phyloP scores from a whole-genome alignment of 2,113 vertebrate species.

The Tympanuchus pallidicinctus region DNA sequence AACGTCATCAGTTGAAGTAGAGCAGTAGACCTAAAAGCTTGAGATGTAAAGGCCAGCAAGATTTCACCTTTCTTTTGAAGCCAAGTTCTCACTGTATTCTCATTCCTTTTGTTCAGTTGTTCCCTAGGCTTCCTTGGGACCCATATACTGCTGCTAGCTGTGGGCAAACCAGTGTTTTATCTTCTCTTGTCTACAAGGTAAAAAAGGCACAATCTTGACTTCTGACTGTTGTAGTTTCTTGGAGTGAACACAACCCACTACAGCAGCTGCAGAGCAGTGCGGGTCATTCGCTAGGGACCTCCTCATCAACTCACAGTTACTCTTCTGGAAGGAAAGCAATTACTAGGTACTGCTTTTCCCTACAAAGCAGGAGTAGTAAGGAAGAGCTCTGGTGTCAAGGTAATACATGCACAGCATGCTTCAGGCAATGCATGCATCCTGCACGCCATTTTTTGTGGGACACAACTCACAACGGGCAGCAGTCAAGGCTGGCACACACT shows the following conservation, averaged over 20 bases:
- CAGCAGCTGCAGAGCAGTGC: neutral
- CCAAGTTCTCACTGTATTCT: neutral
- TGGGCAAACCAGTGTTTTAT: neutral
- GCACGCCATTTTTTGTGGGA: neutral
- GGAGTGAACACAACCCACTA: neutral
- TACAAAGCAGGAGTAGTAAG: neutral
- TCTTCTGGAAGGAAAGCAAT: neutral
- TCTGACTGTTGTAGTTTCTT: neutral
- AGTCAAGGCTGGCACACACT: neutral
- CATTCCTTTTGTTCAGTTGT: neutral
- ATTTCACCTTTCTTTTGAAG: neutral
- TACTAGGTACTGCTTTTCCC: neutral
- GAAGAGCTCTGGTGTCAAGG: neutral
- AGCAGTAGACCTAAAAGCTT: neutral
- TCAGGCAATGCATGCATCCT: neutral
- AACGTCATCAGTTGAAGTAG: neutral
- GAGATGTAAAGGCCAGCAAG: neutral
- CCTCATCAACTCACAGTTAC: neutral
- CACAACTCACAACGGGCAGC: rapidly evolving
- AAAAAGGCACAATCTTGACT: neutral
- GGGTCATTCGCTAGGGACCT: neutral
- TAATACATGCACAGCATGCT: neutral
- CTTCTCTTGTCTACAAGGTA: neutral
- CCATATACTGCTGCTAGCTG: neutral
- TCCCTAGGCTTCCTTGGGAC: neutral